Evolutionary conservation across 1,140 invertebrate species (phyloP).

Genomic region (Bombus waltoni): DNA sequence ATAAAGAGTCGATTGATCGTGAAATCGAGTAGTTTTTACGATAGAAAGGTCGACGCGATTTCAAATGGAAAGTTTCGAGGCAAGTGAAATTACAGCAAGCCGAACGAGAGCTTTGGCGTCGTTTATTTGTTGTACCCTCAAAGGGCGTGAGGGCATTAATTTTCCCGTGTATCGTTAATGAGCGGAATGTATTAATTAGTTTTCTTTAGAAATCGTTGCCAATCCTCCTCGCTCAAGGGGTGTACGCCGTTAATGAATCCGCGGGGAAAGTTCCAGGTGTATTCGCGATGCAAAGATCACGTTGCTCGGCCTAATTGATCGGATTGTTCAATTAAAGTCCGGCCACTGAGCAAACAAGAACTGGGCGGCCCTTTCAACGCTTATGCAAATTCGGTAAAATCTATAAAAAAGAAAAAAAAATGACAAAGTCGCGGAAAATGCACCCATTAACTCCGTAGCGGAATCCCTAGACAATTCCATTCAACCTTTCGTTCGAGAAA

Average conservation of each 20-base stretch:
- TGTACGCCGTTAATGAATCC: conserved; percentile 23
- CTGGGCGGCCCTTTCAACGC: conserved; percentile 15
- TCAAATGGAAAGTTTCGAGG: conserved; percentile 16
- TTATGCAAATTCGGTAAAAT: conserved; percentile 31
- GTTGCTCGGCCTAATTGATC: conserved; percentile 54
- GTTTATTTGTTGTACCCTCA: conserved; percentile 10
- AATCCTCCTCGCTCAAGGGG: background rate
- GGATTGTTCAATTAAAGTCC: conserved; percentile 59
- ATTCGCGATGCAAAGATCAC: conserved; percentile 41
- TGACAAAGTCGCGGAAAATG: background rate
- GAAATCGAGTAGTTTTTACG: conserved; percentile 12
- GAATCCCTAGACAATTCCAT: background rate
- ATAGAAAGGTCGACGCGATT: background rate
- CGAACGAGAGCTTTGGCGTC: background rate
- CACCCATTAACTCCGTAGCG: background rate
- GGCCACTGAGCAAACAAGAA: conserved; percentile 38
- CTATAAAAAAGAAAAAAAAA: conserved; percentile 11
- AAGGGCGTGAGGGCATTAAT: conserved; percentile 39
- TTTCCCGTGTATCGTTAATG: conserved; percentile 24
- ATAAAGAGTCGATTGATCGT: background rate
- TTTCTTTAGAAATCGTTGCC: conserved; percentile 23
- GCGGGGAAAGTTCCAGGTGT: conserved; percentile 37
- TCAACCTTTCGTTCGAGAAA: background rate
- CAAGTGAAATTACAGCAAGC: background rate
- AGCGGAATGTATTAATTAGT: conserved; percentile 41